Evolutionary conservation across 2,797 vertebrate genomes (phyloP).

Genomic region (Leptodactylus fallax): DNA sequence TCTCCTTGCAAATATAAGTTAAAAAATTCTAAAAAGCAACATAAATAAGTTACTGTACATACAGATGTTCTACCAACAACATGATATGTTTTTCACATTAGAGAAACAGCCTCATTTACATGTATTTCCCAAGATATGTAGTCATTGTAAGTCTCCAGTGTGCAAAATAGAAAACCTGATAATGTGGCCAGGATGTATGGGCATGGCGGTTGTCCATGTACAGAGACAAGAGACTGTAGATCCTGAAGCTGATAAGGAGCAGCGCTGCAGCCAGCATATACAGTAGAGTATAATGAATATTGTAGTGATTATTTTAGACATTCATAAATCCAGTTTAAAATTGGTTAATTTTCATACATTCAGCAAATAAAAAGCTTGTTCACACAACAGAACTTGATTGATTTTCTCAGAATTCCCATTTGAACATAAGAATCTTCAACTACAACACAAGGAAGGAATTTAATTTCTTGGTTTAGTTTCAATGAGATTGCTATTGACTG

Average conservation of each 20-base stretch:
- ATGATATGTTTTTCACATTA: background rate
- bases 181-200: no score
- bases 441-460: conserved; percentile 33
- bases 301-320: background rate
- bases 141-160: no score
- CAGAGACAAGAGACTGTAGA: background rate
- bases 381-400: conserved; percentile 78
- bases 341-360: conserved; percentile 82
- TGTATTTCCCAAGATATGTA: no score
- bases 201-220: no score
- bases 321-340: conserved; percentile 65
- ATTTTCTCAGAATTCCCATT: conserved; percentile 73
- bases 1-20: no score
- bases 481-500: conserved; percentile 54
- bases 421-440: conserved; percentile 59
- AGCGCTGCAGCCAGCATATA: no score
- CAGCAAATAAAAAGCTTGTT: conserved; percentile 81
- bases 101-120: no score
- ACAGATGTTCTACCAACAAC: background rate
- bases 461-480: conserved; percentile 34
- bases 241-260: background rate
- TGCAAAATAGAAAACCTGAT: no score
- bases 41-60: no score
- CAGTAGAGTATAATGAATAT: no score
- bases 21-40: no score